A percentile compares a stretch with the other conserved stretches of the same genome.
Evolutionary conservation across 2,113 vertebrate genomes (phyloP).

Genomic region (Axis porcinus): DNA sequence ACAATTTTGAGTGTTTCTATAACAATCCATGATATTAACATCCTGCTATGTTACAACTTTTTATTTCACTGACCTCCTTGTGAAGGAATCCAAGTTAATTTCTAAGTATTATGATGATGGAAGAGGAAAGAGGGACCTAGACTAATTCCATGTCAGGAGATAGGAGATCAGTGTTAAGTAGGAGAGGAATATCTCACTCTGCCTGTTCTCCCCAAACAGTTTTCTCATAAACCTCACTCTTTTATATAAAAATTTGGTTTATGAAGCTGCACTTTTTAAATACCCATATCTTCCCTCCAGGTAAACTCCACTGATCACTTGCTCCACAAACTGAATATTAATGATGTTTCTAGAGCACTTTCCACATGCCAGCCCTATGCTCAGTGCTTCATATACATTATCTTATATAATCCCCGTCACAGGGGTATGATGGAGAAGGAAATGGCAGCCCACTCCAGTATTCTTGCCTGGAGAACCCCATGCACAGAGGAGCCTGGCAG

Average conservation of each 20-base stretch:
- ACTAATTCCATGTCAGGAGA: neutral
- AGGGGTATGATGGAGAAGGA: neutral
- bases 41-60: neutral
- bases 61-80: neutral
- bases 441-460: neutral
- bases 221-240: neutral
- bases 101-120: neutral
- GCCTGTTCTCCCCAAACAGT: neutral
- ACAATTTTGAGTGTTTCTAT: neutral
- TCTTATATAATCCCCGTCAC: neutral
- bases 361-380: neutral
- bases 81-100: neutral
- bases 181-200: neutral
- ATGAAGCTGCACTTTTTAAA: constrained; percentile 1
- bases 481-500: neutral
- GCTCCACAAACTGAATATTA: constrained; percentile 36
- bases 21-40: neutral
- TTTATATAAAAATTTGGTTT: constrained; percentile 30
- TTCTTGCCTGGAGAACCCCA: neutral
- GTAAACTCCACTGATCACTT: constrained; percentile 24
- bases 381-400: constrained; percentile 35
- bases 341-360: neutral
- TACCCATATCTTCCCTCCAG: constrained; percentile 11
- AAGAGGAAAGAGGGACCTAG: neutral
- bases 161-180: neutral